Conservation (phyloP, 2,113 vertebrate species). For the Vulpes vulpes region DNA sequence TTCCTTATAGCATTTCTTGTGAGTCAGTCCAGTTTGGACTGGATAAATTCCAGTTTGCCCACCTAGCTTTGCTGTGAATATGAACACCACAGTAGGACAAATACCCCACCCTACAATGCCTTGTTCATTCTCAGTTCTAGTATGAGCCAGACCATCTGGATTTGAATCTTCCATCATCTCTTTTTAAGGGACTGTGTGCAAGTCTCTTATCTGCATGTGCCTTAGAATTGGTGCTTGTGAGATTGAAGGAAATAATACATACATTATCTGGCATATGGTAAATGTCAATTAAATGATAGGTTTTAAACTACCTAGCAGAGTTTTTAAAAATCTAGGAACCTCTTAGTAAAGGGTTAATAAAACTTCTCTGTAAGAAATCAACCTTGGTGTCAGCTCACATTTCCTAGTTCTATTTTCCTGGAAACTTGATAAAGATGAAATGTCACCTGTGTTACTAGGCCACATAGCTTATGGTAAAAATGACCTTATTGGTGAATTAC, state of each 20-base stretch:
- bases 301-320: neutral
- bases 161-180: neutral
- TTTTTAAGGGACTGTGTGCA: neutral
- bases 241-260: neutral
- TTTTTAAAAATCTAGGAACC: neutral
- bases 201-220: neutral
- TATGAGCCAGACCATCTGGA: neutral
- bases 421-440: neutral
- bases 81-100: neutral
- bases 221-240: neutral
- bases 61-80: neutral
- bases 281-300: neutral
- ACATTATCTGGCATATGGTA: neutral
- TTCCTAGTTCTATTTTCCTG: slow-evolving; percentile 5
- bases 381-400: neutral
- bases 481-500: neutral
- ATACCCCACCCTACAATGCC: neutral
- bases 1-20: neutral
- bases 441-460: neutral
- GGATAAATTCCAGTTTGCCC: neutral
- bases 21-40: neutral
- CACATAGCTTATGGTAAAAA: neutral
- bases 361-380: neutral
- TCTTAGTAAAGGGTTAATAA: neutral
- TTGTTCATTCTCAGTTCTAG: neutral